phyloP scores from a whole-genome alignment of 2,113 vertebrate genomes.

The Leucosticte australis region DNA sequence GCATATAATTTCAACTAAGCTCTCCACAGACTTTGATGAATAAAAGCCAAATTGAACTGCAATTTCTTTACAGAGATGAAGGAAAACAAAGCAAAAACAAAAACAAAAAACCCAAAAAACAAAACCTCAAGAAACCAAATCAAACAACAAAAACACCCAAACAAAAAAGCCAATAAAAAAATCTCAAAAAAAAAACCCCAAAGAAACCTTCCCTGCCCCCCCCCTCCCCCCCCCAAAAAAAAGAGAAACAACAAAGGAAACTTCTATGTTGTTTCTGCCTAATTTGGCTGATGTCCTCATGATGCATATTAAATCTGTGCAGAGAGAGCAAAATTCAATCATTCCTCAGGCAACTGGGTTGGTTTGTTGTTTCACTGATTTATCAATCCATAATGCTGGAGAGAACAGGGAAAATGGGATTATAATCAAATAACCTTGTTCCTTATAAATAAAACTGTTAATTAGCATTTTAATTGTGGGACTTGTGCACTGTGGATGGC shows the following conservation, averaged over 20 bases:
- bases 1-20: neutral
- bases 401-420: neutral
- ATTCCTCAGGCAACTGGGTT: neutral
- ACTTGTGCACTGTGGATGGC: neutral
- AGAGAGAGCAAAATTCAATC: neutral
- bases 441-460: slow-evolving; percentile 39
- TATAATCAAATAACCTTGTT: slow-evolving; percentile 44
- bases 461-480: slow-evolving; percentile 50
- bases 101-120: neutral
- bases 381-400: neutral
- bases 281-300: neutral
- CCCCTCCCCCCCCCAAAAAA: neutral
- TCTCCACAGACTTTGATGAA: neutral
- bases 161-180: neutral
- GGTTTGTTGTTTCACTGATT: neutral
- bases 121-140: neutral
- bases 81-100: neutral
- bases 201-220: neutral
- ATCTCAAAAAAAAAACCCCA: neutral
- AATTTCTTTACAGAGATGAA: neutral
- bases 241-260: neutral
- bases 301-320: neutral
- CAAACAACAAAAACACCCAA: neutral
- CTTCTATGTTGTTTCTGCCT: neutral
- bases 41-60: neutral